Base-by-base conservation (phyloP, 2,113 vertebrate species). In the Dasyprocta punctata region DNA sequence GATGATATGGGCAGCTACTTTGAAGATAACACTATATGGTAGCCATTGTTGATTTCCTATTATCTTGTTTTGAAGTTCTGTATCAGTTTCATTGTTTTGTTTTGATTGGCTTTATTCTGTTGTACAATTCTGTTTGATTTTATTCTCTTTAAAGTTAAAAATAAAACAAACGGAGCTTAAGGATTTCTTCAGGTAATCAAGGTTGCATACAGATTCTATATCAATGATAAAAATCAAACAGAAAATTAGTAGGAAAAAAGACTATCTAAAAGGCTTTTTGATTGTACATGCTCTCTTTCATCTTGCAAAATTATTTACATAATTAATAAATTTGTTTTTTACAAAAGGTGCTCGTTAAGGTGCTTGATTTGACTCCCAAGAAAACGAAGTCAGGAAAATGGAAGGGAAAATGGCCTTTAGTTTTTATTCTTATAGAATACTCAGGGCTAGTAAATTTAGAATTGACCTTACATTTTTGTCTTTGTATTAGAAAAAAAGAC, bases 301-400 rank as follows among this genome's bases (percentile, higher is more conserved):
- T 33, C 13, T 82, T 75, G 65, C 49, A 92, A 69, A 38, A 38
- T 69, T 65, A 58, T 47, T 36, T 81, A 81, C 30, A 69, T 69
- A 80, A 20, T 56, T 82, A 56, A 90, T 89, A 52, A 38, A 71
- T 75, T 84, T 84, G n/a, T 58, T 96, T 81, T 75, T 86, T 92
- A 85, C 44, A 97, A 83, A 89, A 89, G 22, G 12, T 88, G 5
- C 61, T 73, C 36, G 78, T 83, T 90, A 97, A 93, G 61, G 33
- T 95, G 47, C 54, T 91, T 52, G 16, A 96, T 96, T 94, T 96
- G 61, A 92, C 87, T 96, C 90, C 75, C 17, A 90, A 95, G 58
- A 87, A 90, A 87, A 36, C 77, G 54, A 28, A 84, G 63, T 33
- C 77, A 80, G 7, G 6, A 96, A 80, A 94, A 73, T 67, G 36